A percentile compares a stretch with the other conserved stretches of the same genome.
These are phyloP conservation scores for Rhodeus uyekii DNA, from an alignment of 2,797 vertebrate genomes.

Conservation along the genomic window DNA sequence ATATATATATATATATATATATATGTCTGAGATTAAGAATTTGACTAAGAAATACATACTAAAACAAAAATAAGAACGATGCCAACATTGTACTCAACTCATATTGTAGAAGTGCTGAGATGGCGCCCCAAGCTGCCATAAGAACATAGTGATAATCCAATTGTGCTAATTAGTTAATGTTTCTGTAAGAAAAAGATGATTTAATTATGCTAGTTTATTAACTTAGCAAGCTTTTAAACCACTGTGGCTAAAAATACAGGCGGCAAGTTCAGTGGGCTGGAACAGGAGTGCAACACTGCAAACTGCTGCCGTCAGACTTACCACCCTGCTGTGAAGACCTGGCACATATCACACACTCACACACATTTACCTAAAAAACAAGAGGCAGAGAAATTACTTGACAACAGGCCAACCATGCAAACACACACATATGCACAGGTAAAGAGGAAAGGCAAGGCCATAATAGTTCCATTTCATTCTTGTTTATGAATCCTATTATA, in stretches of 20 bases:
- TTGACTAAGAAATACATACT: neutral
- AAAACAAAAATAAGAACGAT: conserved; percentile 4
- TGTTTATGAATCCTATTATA: conserved; percentile 23
- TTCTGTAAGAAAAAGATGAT: neutral
- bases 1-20: too few relatives aligned
- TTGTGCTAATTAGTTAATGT: conserved; percentile 9
- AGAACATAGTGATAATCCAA: neutral
- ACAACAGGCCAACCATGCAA: neutral
- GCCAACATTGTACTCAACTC: neutral
- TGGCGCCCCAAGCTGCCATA: neutral
- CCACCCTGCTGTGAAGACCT: conserved; percentile 13
- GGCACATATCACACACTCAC: conserved; percentile 22
- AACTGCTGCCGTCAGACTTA: conserved; percentile 39
- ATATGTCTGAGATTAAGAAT: neutral
- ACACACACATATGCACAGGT: conserved; percentile 1
- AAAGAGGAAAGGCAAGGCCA: conserved; percentile 10
- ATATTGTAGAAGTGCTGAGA: neutral
- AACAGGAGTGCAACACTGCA: conserved; percentile 4
- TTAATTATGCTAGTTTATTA: conserved; percentile 16
- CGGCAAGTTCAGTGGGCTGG: conserved; percentile 2
- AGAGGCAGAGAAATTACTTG: conserved; percentile 7
- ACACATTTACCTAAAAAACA: conserved; percentile 39
- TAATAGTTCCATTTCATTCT: conserved; percentile 6
- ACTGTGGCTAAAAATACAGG: conserved; percentile 14
- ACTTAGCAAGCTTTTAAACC: conserved; percentile 12